Base-by-base conservation (phyloP, 2,888 invertebrate genomes). In the Phania funesta region DNA sequence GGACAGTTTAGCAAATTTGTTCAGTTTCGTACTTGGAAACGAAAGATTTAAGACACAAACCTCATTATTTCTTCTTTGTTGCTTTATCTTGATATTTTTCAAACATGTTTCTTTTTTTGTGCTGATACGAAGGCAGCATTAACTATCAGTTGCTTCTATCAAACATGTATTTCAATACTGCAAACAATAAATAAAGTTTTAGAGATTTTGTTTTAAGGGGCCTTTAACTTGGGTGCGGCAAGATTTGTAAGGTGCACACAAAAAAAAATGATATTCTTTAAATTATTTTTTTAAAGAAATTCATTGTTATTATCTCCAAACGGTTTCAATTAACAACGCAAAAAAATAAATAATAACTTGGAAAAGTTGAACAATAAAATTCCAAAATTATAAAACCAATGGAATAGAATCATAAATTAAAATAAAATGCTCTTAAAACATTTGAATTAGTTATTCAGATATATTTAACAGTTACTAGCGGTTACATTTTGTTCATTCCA, bases 41-140 rank as follows among this genome's bases (percentile, higher is more conserved):
- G 74, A 88, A 88, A 86, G 87, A 73, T 8, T 62, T 86, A 86
- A 84, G 86, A 86, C 85, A 85, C 87, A 77, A 86, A 87, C 87
- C 83, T n/a, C n/a, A n/a, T n/a, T n/a, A n/a, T 84, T 75, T 16
- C 54, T 56, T 24, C 5, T n/a, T 38, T 38, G 16, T 29, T 54
- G n/a, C 13, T 52, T 44, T 65, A 65, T 75, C 68, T 74, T 52
- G 58, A 56, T 71, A 64, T 35, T 58, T 73, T 68, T 75, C 75
- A 75, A 70, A 70, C 58, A 70, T 70, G 75, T 80, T 75, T 80
- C 16, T n/a, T 64, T 62, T 44, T 56, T 32, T 20, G 11, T 29
- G 41, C 78, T 50, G 38, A 74, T 46, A 78, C 70, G 74, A 68
- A 78, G 65, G 65, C 82, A 78, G 70, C 58, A 29, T 67, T 67